Conservation (phyloP, 1,140 invertebrate species). For the Episyrphus balteatus region DNA sequence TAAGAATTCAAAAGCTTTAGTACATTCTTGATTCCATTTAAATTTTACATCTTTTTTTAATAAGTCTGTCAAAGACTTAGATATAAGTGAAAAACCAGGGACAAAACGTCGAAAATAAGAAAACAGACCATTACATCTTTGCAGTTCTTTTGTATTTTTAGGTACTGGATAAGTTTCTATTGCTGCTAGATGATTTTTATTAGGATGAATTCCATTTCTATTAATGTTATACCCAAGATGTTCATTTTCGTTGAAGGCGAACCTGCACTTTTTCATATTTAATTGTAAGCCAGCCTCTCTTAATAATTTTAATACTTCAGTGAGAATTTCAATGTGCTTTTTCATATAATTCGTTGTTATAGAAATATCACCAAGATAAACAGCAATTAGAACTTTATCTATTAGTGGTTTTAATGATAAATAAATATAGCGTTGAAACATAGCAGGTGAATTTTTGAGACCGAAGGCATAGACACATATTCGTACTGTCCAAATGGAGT, state of each 20-base stretch:
- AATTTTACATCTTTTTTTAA: slow-evolving; percentile 8
- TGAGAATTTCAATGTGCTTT: background rate
- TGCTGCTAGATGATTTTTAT: slow-evolving; percentile 7
- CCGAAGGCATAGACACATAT: slow-evolving; percentile 36
- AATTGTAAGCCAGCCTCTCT: background rate
- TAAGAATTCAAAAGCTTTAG: slow-evolving; percentile 15
- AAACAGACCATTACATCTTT: slow-evolving; percentile 2
- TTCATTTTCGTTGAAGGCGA: slow-evolving; percentile 7
- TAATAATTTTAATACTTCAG: background rate
- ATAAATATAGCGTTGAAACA: background rate
- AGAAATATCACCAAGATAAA: background rate
- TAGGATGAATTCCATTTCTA: slow-evolving; percentile 9
- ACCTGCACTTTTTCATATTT: background rate
- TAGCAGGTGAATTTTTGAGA: slow-evolving; percentile 29
- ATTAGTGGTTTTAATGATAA: background rate
- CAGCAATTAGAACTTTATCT: background rate
- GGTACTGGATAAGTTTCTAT: background rate
- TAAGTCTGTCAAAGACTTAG: slow-evolving; percentile 10
- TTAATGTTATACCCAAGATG: slow-evolving; percentile 16
- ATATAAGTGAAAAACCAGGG: slow-evolving; percentile 7
- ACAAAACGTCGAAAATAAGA: slow-evolving; percentile 11
- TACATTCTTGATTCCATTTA: slow-evolving; percentile 8
- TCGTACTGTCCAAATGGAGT: slow-evolving; percentile 33
- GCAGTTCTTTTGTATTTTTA: background rate
- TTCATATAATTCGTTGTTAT: background rate